Evolutionary conservation across 2,113 vertebrate genomes (phyloP).

Genomic region (Papio anubis): DNA sequence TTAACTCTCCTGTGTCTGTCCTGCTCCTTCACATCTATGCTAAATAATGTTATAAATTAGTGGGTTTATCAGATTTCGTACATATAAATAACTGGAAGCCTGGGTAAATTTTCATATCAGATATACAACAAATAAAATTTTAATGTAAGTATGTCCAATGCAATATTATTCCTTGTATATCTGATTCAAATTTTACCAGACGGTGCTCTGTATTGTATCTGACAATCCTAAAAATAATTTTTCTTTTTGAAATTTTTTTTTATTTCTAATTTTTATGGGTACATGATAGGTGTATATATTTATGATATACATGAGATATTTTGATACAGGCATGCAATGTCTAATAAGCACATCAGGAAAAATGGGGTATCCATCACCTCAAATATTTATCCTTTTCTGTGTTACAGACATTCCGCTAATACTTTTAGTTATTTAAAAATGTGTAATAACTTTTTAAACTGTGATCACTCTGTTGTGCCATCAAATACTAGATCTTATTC

Average conservation of each 20-base stretch:
- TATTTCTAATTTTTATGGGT: too few relatives aligned
- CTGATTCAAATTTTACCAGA: neutral
- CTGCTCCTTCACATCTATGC: neutral
- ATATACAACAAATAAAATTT: neutral
- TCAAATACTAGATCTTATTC: too few relatives aligned
- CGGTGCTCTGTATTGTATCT: neutral
- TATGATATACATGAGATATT: too few relatives aligned
- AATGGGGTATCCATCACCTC: too few relatives aligned
- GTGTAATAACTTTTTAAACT: too few relatives aligned
- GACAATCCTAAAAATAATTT: neutral
- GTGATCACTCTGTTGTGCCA: too few relatives aligned
- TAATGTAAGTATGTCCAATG: neutral
- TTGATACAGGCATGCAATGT: too few relatives aligned
- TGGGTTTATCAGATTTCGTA: neutral
- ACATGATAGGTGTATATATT: too few relatives aligned
- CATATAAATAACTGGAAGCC: neutral
- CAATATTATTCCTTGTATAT: neutral
- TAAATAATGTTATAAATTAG: neutral
- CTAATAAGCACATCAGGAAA: too few relatives aligned
- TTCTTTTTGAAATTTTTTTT: neutral
- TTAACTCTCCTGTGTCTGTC: neutral
- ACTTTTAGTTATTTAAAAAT: too few relatives aligned
- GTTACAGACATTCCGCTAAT: too few relatives aligned
- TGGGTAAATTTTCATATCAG: neutral
- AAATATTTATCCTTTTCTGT: too few relatives aligned